Evolutionary conservation across 2,113 vertebrate species (phyloP).

Genomic region (Deroptyus accipitrinus): DNA sequence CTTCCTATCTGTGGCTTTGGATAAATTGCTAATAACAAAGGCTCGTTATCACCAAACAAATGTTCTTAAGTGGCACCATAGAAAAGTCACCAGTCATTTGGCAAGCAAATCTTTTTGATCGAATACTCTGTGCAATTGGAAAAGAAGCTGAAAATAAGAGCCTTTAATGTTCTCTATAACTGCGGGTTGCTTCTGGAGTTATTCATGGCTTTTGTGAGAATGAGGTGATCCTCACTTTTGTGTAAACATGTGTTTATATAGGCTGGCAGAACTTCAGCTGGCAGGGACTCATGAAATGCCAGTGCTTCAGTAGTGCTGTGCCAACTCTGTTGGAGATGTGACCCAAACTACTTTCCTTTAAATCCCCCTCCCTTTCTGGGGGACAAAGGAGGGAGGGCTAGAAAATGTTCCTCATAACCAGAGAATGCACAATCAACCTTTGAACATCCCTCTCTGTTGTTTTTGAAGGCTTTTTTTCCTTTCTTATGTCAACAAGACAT

Average conservation of each 20-base stretch:
- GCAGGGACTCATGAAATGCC: not conserved
- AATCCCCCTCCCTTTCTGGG: not conserved
- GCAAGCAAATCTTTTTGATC: not conserved
- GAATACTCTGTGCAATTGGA: not conserved
- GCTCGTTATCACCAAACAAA: conserved; percentile 35
- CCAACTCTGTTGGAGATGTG: not conserved
- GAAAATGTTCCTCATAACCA: not conserved
- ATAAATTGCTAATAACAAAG: conserved; percentile 17
- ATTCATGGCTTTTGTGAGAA: not conserved
- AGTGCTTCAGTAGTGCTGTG: not conserved
- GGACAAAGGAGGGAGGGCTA: not conserved
- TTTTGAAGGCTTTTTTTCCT: not conserved
- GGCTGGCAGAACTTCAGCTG: not conserved
- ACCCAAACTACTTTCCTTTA: not conserved
- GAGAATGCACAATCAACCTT: not conserved
- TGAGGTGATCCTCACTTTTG: not conserved
- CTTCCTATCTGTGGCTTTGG: conserved; percentile 46
- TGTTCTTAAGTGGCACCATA: not conserved
- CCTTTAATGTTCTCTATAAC: not conserved
- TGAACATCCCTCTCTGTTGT: not conserved
- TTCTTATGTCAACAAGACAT: not conserved
- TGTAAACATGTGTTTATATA: not conserved
- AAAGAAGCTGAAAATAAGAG: not conserved
- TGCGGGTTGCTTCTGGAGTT: not conserved
- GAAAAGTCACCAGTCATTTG: not conserved